Evolutionary conservation across 2,888 invertebrate genomes (phyloP), one percentile per base, ranked within the genome.

Genomic region (Lymantria dispar): DNA sequence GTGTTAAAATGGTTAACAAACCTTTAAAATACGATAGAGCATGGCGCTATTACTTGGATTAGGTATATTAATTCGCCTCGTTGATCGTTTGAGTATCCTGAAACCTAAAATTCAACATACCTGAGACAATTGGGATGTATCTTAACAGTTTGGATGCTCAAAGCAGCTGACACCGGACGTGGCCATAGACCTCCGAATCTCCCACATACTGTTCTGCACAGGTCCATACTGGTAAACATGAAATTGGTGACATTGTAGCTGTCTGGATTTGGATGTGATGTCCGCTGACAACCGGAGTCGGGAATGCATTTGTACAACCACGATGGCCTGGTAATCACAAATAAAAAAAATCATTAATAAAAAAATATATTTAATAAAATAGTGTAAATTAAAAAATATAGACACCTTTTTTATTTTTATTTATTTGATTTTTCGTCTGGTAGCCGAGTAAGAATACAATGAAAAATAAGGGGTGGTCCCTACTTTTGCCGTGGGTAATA

Each of bases 101-200:
- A 22, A 22, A 22, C 5, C 5, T 33, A 5, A 33, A 33, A 33
- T 33, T 33, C 8, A 11, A 51, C 74, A 62, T 69, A 91, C 87
- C 84, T 85, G n/a, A 92, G 64, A 65, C 86, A 91, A 68, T 89
- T 91, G 0, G 94, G 94, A 73, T 94, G 93, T 58, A 94, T 92
- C 52, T 83, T 83, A 0, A 93, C 85, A 0, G 93, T 85, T 56
- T 85, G 83, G 54, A 60, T 68, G 49, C 85, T 81, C 3, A 91
- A 58, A 0, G 87, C 87, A 0, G 87, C 91, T 0, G 87, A 90
- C 0, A 94, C 93, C 0, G 96, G 95, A 67, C 87, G 82, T 0
- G 96, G 96, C 95, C 95, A 96, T 12, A 95, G 85, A 0, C 93
- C 91, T 0, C 95, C 95, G 64, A 93, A 94, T 36, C 91, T 81